Base-by-base conservation (phyloP, 2,797 vertebrate species). In the Erpetoichthys calabaricus region DNA sequence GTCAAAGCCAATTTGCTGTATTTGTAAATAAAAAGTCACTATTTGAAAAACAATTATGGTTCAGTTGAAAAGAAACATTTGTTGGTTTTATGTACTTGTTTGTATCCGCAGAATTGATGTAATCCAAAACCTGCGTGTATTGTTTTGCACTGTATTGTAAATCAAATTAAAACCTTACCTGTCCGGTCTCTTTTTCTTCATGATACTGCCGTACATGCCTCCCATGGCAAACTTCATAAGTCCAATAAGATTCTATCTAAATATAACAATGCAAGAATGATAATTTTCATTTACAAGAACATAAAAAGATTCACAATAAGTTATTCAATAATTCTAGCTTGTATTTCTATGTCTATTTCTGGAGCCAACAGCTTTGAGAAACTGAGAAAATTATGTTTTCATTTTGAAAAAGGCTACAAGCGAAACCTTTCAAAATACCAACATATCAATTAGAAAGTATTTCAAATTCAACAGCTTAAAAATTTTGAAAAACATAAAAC, bases 241-340 rank as follows among this genome's bases (percentile, higher is more conserved):
- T 98, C 96, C 96, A 99, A 58, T 99, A 99, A 5, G 94, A 96
- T 71, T 99, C 96, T 64, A 98, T 97, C 95, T 98, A 80, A 61
- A 81, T 73, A 56, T 69, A 25, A 70, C 8, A 55, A 1, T 6
- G 7, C 5, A 47, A 4, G 4, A 25, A 51, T 46, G 7, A 2
- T 47, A 10, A 47, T 51, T 53, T 47, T 68, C 45, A 65, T 47
- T 62, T 7, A 46, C 0, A 53, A 3, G 59, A 5, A 57, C 45
- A 10, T 60, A 9, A 59, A 44, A 0, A 49, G 46, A 55, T 58
- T 61, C 53, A 56, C 3, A 62, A 64, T 56, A 53, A 51, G 9
- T 55, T 60, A 58, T 54, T 58, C 51, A 25, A 25, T 25, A 25
- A 25, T 25, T 25, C 25, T 25, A 25, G 25, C 25, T 25, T 25